Base-by-base conservation (phyloP, 2,797 vertebrate genomes). In the Poeciliopsis infans region DNA sequence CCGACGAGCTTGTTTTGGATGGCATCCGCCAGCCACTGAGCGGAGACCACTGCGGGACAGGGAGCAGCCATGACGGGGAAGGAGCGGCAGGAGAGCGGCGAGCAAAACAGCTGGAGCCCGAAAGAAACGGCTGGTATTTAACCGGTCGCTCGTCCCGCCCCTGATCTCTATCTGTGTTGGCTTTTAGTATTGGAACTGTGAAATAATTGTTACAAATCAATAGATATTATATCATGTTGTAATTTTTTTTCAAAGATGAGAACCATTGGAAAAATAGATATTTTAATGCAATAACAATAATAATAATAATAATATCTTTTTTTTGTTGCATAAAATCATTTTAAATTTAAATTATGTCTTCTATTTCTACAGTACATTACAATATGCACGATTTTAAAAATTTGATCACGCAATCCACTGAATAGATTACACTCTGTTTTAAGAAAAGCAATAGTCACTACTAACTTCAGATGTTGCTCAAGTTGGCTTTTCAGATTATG, bases 21-120 rank as follows among this genome's bases (percentile, higher is more conserved):
- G 0, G 96, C 96, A 23, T 97, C 96, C 0, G 95, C 90, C 1
- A 99, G 94, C 98, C 98, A 99, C 77, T 95, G 94, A 6, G 89
- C 93, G 1, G 96, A 95, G 1, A 99, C 97, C 80, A 99, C 87
- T 23, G 96, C 94, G 25, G 95, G 92, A 72, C 88, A 83, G 86
- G 95, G 97, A 0, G 94, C 93, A 77, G 96, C 96, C 98, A 99
- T 98, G 85, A 87, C 5, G 10, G 43, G 39, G 28, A 75, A 18
- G 39, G 7, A 59, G 36, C 20, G 2, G 39, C 39, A 43, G 68
- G 13, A 45, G 13, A 45, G 10, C 5, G 41, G 68, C 0, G 41
- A 70, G 68, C 68, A 8, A 46, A 70, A 70, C 41, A 70, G 41
- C 5, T 8, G 15, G 5, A 70, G 12, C 25, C 68, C 41, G 68